Evolutionary conservation across 2,888 invertebrate genomes (phyloP).

Genomic region (Bugula neritina): DNA sequence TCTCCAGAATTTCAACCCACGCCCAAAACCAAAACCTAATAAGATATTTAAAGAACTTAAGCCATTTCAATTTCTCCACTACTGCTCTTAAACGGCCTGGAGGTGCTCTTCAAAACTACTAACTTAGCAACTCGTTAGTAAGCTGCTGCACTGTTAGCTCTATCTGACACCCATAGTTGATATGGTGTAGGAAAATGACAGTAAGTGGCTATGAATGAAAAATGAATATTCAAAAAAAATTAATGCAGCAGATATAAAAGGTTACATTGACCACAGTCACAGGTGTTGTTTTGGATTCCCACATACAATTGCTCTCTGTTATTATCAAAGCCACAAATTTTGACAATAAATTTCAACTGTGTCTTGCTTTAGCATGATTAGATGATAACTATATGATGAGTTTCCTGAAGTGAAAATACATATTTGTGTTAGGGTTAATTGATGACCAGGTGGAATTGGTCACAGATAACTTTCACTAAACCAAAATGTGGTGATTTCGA

Average conservation of each 20-base stretch:
- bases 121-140: no score
- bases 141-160: neutral
- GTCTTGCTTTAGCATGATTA: neutral
- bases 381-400: neutral
- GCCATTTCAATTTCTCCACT: no score
- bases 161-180: no score
- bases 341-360: slow-evolving; percentile 25
- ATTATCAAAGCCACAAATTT: slow-evolving; percentile 12
- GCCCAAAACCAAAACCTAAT: no score
- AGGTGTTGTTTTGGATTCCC: slow-evolving; percentile 18
- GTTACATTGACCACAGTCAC: slow-evolving; percentile 1
- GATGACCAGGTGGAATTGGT: slow-evolving; percentile 16
- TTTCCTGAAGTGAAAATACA: slow-evolving; percentile 16
- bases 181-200: neutral
- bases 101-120: no score
- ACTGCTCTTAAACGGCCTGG: no score
- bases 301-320: neutral
- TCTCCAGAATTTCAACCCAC: no score
- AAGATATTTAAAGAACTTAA: no score
- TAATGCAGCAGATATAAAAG: slow-evolving; percentile 11
- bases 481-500: slow-evolving; percentile 18
- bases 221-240: slow-evolving; percentile 23
- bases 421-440: neutral
- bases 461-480: slow-evolving; percentile 1
- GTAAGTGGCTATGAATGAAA: slow-evolving; percentile 3